These are phyloP conservation scores for Hirtodrosophila duncani DNA, from an alignment of 2,888 invertebrate genomes.

Conservation along the genomic window DNA sequence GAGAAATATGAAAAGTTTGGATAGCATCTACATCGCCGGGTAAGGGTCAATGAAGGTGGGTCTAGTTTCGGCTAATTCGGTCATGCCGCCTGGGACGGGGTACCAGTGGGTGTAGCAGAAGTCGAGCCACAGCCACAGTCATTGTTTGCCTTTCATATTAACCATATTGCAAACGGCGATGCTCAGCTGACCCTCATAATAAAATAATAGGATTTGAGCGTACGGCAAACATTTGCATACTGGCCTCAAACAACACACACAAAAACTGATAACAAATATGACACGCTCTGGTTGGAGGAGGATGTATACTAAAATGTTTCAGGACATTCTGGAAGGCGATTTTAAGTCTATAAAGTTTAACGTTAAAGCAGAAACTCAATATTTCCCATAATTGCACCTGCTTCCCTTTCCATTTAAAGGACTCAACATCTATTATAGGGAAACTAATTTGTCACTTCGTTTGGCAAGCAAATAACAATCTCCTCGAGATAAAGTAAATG, in stretches of 20 bases:
- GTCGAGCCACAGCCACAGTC: conserved; percentile 7
- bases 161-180: conserved; percentile 32
- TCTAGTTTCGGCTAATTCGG: no score
- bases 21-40: no score
- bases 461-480: conserved; percentile 20
- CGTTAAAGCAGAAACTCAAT: no score
- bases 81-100: no score
- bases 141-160: conserved; percentile 35
- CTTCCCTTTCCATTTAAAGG: no score
- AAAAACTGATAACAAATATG: conserved; percentile 22
- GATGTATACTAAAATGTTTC: no score
- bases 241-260: conserved; percentile 29
- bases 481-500: conserved; percentile 25
- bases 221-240: conserved; percentile 36
- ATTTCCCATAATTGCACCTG: no score
- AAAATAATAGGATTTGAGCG: conserved; percentile 66
- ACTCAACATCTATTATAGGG: conserved; percentile 13
- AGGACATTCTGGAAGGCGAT: no score
- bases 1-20: no score
- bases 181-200: conserved; percentile 50
- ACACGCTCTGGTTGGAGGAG: no score
- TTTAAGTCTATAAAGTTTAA: no score
- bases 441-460: conserved; percentile 36
- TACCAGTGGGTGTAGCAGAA: background rate
- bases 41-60: no score